These are phyloP conservation scores for Spialia ferax DNA, from an alignment of 2,888 invertebrate species.

Conservation along the genomic window DNA sequence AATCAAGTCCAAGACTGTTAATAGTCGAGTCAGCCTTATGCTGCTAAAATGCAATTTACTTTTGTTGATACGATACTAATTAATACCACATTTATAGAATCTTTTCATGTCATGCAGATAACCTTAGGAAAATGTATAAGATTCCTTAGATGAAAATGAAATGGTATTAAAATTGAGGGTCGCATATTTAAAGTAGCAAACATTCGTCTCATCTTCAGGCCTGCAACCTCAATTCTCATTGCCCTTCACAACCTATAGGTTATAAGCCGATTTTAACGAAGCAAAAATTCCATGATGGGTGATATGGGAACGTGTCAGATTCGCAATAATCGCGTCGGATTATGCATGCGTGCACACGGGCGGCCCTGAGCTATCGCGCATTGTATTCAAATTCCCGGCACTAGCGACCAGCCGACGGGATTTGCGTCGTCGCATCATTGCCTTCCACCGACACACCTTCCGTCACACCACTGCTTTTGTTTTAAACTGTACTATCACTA, in stretches of 20 bases:
- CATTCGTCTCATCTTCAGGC: background rate
- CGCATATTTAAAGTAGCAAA: too few species aligned
- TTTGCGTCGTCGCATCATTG: conserved; percentile 12
- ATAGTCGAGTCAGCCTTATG: too few species aligned
- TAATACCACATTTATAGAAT: too few species aligned
- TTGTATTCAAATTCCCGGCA: conserved; percentile 79
- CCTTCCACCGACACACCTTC: conserved; percentile 32
- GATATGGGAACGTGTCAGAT: conserved; percentile 69
- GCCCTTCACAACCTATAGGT: background rate
- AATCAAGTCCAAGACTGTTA: too few species aligned
- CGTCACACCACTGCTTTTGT: background rate
- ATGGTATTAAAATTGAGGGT: too few species aligned
- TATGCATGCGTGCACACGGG: conserved; percentile 77
- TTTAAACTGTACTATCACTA: background rate
- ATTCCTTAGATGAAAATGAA: too few species aligned
- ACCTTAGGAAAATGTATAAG: too few species aligned
- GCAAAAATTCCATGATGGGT: conserved; percentile 30
- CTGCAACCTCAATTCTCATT: background rate
- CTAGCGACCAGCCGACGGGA: conserved; percentile 33
- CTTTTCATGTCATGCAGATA: too few species aligned
- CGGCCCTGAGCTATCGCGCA: conserved; percentile 82
- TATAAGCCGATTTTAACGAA: conserved; percentile 13
- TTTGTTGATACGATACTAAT: too few species aligned
- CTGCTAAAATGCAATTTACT: too few species aligned
- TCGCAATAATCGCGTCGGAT: conserved; percentile 72